Percentiles rank a stretch among this genome's conserved stretches.
phyloP scores from a whole-genome alignment of 2,888 invertebrate genomes.

The Podabrus alpinus region DNA sequence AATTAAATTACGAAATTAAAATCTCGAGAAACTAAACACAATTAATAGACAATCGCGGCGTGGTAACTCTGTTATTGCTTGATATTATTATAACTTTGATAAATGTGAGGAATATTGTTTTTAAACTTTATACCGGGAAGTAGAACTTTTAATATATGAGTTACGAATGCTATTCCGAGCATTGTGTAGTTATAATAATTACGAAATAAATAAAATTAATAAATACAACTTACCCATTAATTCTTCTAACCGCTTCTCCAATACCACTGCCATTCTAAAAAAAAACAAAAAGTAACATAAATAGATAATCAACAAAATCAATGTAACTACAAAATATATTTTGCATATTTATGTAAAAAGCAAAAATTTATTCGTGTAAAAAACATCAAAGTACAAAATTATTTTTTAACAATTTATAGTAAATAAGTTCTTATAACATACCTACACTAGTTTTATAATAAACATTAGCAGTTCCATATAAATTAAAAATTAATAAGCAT shows the following conservation, averaged over 20 bases:
- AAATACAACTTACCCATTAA: conserved; percentile 74
- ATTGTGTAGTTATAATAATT: not conserved
- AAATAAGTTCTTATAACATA: not conserved
- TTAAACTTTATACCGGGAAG: not conserved
- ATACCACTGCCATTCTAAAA: conserved; percentile 85
- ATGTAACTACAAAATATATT: conserved; percentile 36
- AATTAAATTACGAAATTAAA: not conserved
- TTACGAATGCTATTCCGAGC: too few species aligned
- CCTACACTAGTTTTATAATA: not conserved
- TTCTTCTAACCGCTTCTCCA: conserved; percentile 76
- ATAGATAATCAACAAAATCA: conserved; percentile 59
- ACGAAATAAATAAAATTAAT: not conserved
- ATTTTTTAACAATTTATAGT: conserved; percentile 16
- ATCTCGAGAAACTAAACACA: too few species aligned
- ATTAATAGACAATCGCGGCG: not conserved
- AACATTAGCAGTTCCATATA: not conserved
- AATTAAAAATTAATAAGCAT: not conserved
- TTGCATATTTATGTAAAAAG: conserved; percentile 37
- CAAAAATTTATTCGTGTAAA: conserved; percentile 15
- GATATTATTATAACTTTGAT: not conserved
- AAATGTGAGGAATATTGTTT: not conserved
- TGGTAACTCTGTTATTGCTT: not conserved
- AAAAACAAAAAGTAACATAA: conserved; percentile 63
- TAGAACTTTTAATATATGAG: too few species aligned
- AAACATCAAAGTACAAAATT: conserved; percentile 15